These are phyloP conservation scores for Tachystola acroxantha DNA, from an alignment of 2,888 invertebrate species.

Conservation along the genomic window DNA sequence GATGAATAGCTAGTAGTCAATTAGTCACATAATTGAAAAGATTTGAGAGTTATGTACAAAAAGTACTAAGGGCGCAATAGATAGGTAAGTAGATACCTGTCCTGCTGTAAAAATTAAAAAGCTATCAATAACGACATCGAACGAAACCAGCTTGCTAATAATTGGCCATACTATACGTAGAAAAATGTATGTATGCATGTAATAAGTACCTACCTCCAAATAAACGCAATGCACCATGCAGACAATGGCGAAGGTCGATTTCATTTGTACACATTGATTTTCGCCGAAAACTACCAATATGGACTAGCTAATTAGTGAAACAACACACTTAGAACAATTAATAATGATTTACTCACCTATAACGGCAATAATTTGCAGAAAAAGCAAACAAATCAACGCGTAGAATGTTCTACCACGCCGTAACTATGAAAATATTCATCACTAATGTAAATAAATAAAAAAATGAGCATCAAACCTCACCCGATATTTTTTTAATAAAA, in stretches of 20 bases:
- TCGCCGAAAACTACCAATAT: conserved; percentile 4
- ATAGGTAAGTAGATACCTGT: too few relatives aligned
- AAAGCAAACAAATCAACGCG: conserved; percentile 62
- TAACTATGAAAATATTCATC: conserved; percentile 75
- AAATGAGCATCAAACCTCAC: conserved; percentile 75
- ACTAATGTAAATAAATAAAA: conserved; percentile 77
- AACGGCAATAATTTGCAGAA: conserved; percentile 64
- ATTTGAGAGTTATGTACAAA: too few relatives aligned
- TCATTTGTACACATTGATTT: conserved; percentile 30
- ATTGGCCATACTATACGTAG: too few relatives aligned
- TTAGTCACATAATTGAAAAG: too few relatives aligned
- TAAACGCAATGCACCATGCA: conserved; percentile 77
- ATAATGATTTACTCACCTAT: conserved; percentile 58
- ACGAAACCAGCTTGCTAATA: too few relatives aligned
- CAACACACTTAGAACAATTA: conserved; percentile 11
- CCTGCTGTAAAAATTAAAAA: too few relatives aligned
- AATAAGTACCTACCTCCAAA: conserved; percentile 41
- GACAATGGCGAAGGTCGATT: conserved; percentile 78
- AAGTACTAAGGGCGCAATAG: too few relatives aligned
- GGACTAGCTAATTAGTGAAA: conserved; percentile 1
- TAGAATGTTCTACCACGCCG: conserved; percentile 75
- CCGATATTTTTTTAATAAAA: conserved; percentile 67
- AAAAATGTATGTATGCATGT: conserved; percentile 16
- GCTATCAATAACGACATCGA: too few relatives aligned
- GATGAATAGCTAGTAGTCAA: too few relatives aligned